These are phyloP conservation scores for Grammomys surdaster DNA, from an alignment of 2,113 vertebrate species.

Conservation along the genomic window DNA sequence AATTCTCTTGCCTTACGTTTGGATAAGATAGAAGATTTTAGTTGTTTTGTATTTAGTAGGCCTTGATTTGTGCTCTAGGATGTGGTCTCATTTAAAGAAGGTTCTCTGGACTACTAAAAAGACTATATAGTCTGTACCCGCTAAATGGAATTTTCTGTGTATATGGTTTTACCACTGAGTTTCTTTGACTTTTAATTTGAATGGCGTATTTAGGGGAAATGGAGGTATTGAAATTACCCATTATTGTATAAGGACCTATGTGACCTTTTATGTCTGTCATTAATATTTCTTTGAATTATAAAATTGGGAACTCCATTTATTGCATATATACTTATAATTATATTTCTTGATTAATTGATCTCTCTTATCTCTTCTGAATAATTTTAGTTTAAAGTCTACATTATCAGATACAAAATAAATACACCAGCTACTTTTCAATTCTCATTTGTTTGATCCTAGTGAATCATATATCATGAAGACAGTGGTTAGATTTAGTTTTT, in stretches of 20 bases:
- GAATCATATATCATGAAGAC: neutral
- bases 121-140: neutral
- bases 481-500: neutral
- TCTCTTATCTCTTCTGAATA: neutral
- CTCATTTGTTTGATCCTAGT: neutral
- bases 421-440: neutral
- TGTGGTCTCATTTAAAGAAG: neutral
- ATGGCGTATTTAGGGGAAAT: neutral
- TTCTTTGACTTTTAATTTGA: neutral
- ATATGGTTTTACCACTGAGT: neutral
- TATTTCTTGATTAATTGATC: neutral
- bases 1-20: neutral
- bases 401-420: neutral
- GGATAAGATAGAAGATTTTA: neutral
- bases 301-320: neutral
- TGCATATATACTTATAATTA: neutral
- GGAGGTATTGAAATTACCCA: neutral
- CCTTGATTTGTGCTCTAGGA: neutral
- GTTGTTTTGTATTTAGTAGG: neutral
- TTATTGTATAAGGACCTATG: neutral
- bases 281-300: neutral
- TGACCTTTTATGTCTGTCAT: neutral
- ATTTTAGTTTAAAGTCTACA: neutral
- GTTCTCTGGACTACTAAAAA: neutral
- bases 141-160: neutral